Evolutionary conservation across 2,888 invertebrate genomes (phyloP), one percentile per base, ranked within the genome.

Genomic region (Dryomyza anilis): DNA sequence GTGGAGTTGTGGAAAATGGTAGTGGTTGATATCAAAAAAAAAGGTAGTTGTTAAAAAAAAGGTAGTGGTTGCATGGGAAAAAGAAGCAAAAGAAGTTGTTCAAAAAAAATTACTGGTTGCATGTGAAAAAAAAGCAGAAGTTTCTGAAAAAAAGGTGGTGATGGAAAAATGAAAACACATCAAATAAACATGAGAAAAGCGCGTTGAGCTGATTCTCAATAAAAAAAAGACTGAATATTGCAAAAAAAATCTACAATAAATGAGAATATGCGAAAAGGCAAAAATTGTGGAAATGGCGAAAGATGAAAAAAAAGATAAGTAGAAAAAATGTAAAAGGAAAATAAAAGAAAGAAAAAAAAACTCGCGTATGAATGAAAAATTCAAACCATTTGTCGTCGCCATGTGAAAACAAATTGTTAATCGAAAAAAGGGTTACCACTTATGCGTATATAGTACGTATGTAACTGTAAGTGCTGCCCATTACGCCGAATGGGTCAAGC

Each of bases 401-500:
- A 33, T 59, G 46, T 16, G n/a, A 33, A 30, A 59, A 48, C 59
- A 33, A 48, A 59, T 48, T 23, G 48, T 48, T 25, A 43, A 57
- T 43, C 39, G 43, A 27, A 57, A 48, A n/a, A 56, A 59, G 57
- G 25, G 25, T 27, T 52, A 14, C 36, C 23, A 56, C 30, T 8
- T 21, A 48, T 2, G 29, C n/a, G 8, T 10, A 30, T 29, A 29
- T 6, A 29, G 5, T n/a, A 33, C 14, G 27, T 14, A n/a, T n/a
- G 52, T 14, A 25, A 25, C n/a, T 27, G 21, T 30, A 59, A 59
- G 59, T 30, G 59, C 14, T 27, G 19, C 10, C 10, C 30, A 30
- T 48, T 59, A 59, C 46, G 48, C 19, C 12, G n/a, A 59, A 59
- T 46, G 46, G 59, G 59, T 30, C 46, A 46, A 48, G 23, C 46